Evolutionary conservation across 2,797 vertebrate species (phyloP).

Genomic region (Xenentodon cancila): DNA sequence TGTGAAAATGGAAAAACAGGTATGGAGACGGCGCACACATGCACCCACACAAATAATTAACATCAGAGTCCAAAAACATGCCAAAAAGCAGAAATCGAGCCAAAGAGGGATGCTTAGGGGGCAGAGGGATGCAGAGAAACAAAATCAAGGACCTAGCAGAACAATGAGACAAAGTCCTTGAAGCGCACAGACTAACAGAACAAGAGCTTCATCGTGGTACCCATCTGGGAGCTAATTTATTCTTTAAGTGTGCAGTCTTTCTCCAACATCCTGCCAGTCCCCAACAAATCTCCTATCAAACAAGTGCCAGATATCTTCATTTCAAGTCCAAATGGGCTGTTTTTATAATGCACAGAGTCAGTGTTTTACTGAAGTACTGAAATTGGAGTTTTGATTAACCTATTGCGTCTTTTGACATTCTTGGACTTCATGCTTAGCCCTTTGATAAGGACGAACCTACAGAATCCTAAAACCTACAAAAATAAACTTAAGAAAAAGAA

Average conservation of each 20-base stretch:
- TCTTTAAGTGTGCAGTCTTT: slow-evolving; percentile 9
- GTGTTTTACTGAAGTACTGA: not conserved
- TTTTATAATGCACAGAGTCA: too few relatives aligned
- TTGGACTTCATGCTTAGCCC: too few relatives aligned
- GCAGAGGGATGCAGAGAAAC: slow-evolving; percentile 3
- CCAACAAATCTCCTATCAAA: slow-evolving; percentile 12
- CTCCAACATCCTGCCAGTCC: slow-evolving; percentile 23
- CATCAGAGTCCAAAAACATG: not conserved
- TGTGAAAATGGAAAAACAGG: slow-evolving; percentile 4
- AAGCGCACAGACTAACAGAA: slow-evolving; percentile 13
- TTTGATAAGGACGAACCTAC: too few relatives aligned
- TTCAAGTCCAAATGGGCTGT: too few relatives aligned
- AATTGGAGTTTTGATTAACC: not conserved
- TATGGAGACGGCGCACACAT: slow-evolving; percentile 1
- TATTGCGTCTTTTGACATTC: not conserved
- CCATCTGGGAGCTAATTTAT: slow-evolving; percentile 36
- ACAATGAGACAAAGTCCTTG: slow-evolving; percentile 19
- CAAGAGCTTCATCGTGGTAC: slow-evolving; percentile 19
- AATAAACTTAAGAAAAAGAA: too few relatives aligned
- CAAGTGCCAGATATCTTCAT: slow-evolving; percentile 31
- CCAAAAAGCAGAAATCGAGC: not conserved
- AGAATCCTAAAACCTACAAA: too few relatives aligned
- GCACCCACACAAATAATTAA: too few relatives aligned
- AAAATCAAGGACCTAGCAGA: slow-evolving; percentile 9
- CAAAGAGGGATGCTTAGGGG: slow-evolving; percentile 1